Percentiles rank a stretch among this genome's conserved stretches.
Conservation (phyloP, 1,140 invertebrate species). For the Drosophila gunungcola region DNA sequence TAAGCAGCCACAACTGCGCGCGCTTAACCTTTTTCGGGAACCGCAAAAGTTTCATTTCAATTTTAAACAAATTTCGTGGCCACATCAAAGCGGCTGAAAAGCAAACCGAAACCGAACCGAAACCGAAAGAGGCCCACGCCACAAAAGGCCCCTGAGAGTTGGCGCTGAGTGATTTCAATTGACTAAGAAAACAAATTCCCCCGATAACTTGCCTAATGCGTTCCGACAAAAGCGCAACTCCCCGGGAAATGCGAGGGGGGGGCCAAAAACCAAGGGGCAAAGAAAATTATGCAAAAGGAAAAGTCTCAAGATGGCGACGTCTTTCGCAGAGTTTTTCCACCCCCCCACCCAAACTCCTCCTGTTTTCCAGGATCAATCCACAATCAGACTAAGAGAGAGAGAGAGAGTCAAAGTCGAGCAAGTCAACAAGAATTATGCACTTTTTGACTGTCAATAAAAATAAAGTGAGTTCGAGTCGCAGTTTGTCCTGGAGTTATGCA, state of each 20-base stretch:
- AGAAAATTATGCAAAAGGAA: slow-evolving; percentile 57
- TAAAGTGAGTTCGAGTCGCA: slow-evolving; percentile 75
- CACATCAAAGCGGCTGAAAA: slow-evolving; percentile 75
- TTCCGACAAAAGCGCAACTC: slow-evolving; percentile 75
- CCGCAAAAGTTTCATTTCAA: slow-evolving; percentile 64
- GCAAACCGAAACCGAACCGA: slow-evolving; percentile 38
- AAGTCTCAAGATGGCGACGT: slow-evolving; percentile 66
- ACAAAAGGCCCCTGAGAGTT: slow-evolving; percentile 33
- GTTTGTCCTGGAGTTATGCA: slow-evolving; percentile 38
- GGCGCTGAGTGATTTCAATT: slow-evolving; percentile 79
- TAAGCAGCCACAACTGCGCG: slow-evolving; percentile 48
- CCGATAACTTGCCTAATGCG: slow-evolving; percentile 62
- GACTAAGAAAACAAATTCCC: slow-evolving; percentile 82
- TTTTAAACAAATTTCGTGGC: slow-evolving; percentile 65
- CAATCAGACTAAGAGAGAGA: slow-evolving; percentile 12
- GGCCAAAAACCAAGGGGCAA: slow-evolving; percentile 21
- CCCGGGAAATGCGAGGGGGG: slow-evolving; percentile 8
- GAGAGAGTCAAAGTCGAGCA: slow-evolving; percentile 51
- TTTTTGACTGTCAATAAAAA: slow-evolving; percentile 82
- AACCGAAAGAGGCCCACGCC: neutral
- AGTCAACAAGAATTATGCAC: slow-evolving; percentile 83
- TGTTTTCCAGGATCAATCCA: neutral
- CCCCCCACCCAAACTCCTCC: neutral
- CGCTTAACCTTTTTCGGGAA: slow-evolving; percentile 69
- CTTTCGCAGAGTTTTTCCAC: slow-evolving; percentile 2